Percentiles rank a stretch among this genome's conserved stretches.
phyloP scores from a whole-genome alignment of 2,888 invertebrate genomes.

The Gnatocerus cornutus region DNA sequence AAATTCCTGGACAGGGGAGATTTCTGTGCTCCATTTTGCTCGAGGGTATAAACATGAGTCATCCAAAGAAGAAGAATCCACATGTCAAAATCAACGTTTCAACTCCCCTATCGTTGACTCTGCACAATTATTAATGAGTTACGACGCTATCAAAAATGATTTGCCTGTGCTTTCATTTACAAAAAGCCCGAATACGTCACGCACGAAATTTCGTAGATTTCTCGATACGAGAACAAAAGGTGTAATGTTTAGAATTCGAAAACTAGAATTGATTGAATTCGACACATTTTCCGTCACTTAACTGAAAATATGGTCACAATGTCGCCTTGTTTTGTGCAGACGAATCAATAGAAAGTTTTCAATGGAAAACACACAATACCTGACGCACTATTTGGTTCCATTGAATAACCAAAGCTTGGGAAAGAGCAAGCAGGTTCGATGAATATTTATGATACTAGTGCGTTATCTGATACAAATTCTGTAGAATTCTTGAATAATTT shows the following conservation, averaged over 20 bases:
- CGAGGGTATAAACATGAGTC: too few species aligned
- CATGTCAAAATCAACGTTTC: slow-evolving; percentile 16
- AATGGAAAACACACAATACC: slow-evolving; percentile 12
- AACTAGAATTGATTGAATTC: slow-evolving; percentile 7
- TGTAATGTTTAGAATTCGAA: slow-evolving; percentile 13
- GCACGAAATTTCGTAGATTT: slow-evolving; percentile 15
- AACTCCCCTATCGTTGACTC: slow-evolving; percentile 14
- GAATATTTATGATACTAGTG: slow-evolving; percentile 35
- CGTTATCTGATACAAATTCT: slow-evolving; percentile 27
- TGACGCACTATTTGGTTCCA: slow-evolving; percentile 1
- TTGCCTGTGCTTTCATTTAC: slow-evolving; percentile 27
- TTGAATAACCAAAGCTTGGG: slow-evolving; percentile 19
- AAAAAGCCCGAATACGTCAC: slow-evolving; percentile 1
- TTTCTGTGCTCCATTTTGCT: too few species aligned
- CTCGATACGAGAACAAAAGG: slow-evolving; percentile 16
- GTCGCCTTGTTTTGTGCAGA: slow-evolving; percentile 1
- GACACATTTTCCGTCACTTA: slow-evolving; percentile 21
- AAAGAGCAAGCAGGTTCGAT: slow-evolving; percentile 7
- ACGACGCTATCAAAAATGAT: slow-evolving; percentile 31
- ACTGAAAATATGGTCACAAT: neutral
- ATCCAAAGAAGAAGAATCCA: too few species aligned
- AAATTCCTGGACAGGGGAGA: neutral
- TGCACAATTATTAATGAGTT: slow-evolving; percentile 25
- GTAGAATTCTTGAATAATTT: slow-evolving; percentile 31
- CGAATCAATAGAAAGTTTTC: slow-evolving; percentile 1